A percentile compares a stretch with the other conserved stretches of the same genome.
phyloP scores from a whole-genome alignment of 2,113 vertebrate species.

The Mobula hypostoma region DNA sequence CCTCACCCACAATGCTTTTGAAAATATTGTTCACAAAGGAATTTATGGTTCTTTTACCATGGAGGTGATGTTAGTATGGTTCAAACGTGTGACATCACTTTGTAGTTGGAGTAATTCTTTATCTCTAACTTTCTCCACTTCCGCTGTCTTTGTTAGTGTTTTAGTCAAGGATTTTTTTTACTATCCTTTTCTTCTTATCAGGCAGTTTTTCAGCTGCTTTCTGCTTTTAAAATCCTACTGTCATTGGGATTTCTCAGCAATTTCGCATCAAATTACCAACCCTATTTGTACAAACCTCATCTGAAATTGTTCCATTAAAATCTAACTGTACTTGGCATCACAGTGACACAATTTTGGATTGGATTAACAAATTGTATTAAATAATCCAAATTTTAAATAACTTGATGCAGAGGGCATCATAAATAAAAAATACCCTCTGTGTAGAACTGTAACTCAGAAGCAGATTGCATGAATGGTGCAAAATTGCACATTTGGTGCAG shows the following conservation, averaged over 20 bases:
- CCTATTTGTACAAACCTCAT: background rate
- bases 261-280: background rate
- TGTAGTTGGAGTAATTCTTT: background rate
- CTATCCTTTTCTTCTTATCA: background rate
- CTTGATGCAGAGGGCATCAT: background rate
- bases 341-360: background rate
- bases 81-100: background rate
- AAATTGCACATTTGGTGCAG: no score
- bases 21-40: background rate
- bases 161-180: background rate
- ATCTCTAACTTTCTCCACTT: background rate
- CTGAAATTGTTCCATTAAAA: background rate
- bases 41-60: background rate
- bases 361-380: background rate
- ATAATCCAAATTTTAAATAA: background rate
- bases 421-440: no score
- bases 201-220: background rate
- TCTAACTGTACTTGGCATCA: background rate
- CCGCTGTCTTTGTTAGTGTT: background rate
- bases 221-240: background rate
- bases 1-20: no score
- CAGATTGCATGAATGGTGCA: no score
- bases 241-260: background rate
- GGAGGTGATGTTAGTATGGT: background rate
- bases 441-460: no score